Conservation (phyloP, 2,888 invertebrate species). For the Brenthis ino region DNA sequence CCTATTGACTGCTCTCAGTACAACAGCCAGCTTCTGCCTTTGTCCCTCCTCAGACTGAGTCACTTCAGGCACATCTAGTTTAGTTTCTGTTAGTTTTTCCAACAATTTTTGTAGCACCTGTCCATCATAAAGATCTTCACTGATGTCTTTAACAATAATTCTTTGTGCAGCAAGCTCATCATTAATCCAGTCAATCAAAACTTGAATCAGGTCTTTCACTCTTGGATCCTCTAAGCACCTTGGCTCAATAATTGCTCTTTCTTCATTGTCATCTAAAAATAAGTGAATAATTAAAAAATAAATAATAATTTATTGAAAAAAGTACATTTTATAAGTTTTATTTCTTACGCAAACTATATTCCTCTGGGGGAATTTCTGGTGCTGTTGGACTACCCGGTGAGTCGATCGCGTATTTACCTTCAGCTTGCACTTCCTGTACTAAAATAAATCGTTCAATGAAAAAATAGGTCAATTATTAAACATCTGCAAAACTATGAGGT, state of each 20-base stretch:
- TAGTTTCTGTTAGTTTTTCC: constrained; percentile 93
- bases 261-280: constrained; percentile 95
- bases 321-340: neutral
- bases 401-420: constrained; percentile 98
- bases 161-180: constrained; percentile 97
- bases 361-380: constrained; percentile 95
- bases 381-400: constrained; percentile 96
- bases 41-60: constrained; percentile 99
- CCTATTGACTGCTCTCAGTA: constrained; percentile 93
- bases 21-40: constrained; percentile 94
- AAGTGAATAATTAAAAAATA: neutral
- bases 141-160: constrained; percentile 97
- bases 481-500: constrained; percentile 39
- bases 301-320: neutral
- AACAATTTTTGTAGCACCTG: constrained; percentile 88
- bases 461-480: constrained; percentile 28
- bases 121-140: constrained; percentile 98
- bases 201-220: constrained; percentile 90
- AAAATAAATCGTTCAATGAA: constrained; percentile 47
- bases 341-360: constrained; percentile 91
- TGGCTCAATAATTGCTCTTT: constrained; percentile 96
- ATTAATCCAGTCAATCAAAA: constrained; percentile 98
- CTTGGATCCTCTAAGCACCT: constrained; percentile 93
- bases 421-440: constrained; percentile 97
- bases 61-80: constrained; percentile 98